Conservation (phyloP, 2,888 invertebrate genomes). For the Aphodius granarius region DNA sequence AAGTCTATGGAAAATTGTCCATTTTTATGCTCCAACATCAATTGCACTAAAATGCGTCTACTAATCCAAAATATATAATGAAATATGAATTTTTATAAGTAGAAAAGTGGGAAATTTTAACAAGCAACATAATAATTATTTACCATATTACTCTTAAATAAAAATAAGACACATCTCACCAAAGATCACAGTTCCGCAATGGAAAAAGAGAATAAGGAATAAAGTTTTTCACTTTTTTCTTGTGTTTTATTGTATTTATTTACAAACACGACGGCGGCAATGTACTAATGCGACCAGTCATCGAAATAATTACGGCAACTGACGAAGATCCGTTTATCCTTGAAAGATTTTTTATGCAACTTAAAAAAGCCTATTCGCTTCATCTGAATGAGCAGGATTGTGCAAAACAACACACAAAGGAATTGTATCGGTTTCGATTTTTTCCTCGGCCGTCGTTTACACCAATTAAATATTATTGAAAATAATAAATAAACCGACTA, state of each 20-base stretch:
- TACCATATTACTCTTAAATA: no score
- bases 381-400: background rate
- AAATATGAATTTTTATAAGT: no score
- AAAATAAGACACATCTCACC: background rate
- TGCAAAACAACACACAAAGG: background rate
- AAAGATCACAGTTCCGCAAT: background rate
- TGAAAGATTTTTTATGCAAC: background rate
- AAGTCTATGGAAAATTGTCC: no score
- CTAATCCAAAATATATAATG: no score
- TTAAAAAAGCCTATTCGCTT: background rate
- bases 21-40: no score
- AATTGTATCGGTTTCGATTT: background rate
- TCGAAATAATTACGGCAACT: background rate
- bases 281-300: background rate
- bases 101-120: no score
- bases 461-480: background rate
- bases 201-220: background rate
- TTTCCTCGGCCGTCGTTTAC: background rate
- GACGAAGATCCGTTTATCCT: background rate
- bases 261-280: background rate
- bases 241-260: background rate
- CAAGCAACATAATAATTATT: no score
- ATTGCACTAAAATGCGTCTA: no score
- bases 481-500: background rate
- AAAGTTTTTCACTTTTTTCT: background rate